Base-by-base conservation (phyloP, 2,888 invertebrate species). In the Pocota personata region DNA sequence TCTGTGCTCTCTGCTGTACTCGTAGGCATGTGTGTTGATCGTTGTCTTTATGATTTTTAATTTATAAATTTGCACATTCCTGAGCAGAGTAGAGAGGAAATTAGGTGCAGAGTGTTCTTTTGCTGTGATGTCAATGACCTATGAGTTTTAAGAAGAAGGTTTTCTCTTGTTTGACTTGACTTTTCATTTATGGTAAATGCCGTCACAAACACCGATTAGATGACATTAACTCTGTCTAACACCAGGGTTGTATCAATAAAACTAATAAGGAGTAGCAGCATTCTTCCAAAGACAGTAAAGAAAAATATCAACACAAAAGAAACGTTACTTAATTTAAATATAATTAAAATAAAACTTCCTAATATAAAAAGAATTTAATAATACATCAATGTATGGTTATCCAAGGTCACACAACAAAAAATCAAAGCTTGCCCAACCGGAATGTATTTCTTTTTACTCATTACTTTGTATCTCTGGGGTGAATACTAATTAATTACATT, bases 41-140 rank as follows among this genome's bases (percentile, higher is more conserved):
- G 67, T 79, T 76, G 80, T 80, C 84, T 84, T 84, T 84, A 84
- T 84, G 80, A 71, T 84, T 84, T 80, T 79, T 62, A 84, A 84
- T 79, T 78, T 79, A 46, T 30, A 30, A 75, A 76, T 71, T 80
- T 71, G 69, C 55, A 69, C 79, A 75, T 75, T 84, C 79, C 69
- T 64, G 60, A 14, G 40, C 27, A 8, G 40, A 43, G 16, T 12
- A 35, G 27, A 60, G 16, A 64, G 55, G 35, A 64, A 67, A 67
- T 72, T 66, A 78, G 72, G 71, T 55, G 60, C 50, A 40, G n/a
- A 37, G 43, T 40, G 16, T 10, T n/a, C n/a, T n/a, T n/a, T n/a
- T n/a, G n/a, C n/a, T n/a, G n/a, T n/a, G n/a, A n/a, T 14, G 72
- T 72, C 62, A 52, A 73, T 52, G 62, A 40, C 35, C 35, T 32